phyloP scores from a whole-genome alignment of 1,140 invertebrate genomes.

The Sycobia sp. region DNA sequence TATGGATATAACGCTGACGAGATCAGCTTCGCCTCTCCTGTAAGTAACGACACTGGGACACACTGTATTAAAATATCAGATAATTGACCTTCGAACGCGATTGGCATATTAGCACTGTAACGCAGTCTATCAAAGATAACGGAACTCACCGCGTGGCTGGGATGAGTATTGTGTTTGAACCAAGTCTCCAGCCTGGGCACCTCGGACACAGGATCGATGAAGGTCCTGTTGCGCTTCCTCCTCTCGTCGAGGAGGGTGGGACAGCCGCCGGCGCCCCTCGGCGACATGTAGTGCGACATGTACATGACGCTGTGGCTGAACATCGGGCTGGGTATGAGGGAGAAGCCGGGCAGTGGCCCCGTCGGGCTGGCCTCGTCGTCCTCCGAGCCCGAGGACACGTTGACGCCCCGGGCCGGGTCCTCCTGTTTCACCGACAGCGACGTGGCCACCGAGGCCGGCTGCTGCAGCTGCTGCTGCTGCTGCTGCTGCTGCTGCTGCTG shows the following conservation, averaged over 20 bases:
- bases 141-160: constrained; percentile 76
- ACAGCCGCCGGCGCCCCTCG: constrained; percentile 63
- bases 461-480: constrained; percentile 19
- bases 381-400: constrained; percentile 59
- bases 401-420: constrained; percentile 44
- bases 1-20: too few species aligned
- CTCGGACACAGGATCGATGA: constrained; percentile 97
- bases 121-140: neutral
- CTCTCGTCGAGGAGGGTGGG: constrained; percentile 76
- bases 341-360: constrained; percentile 69
- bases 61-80: too few species aligned
- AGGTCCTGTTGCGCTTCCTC: constrained; percentile 93
- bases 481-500: constrained; percentile 17
- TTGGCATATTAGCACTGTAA: too few species aligned
- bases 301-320: constrained; percentile 88
- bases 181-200: constrained; percentile 95
- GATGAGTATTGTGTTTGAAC: constrained; percentile 97
- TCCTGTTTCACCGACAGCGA: constrained; percentile 56
- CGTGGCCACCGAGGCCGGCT: constrained; percentile 43
- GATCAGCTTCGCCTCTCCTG: too few species aligned
- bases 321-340: constrained; percentile 82
- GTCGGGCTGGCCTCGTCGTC: constrained; percentile 57
- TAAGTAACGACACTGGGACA: too few species aligned
- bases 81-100: too few species aligned
- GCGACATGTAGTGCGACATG: constrained; percentile 79